A percentile compares a stretch with the other conserved stretches of the same genome.
phyloP scores from a whole-genome alignment of 2,888 invertebrate genomes.

The Ormyrus labotus region DNA sequence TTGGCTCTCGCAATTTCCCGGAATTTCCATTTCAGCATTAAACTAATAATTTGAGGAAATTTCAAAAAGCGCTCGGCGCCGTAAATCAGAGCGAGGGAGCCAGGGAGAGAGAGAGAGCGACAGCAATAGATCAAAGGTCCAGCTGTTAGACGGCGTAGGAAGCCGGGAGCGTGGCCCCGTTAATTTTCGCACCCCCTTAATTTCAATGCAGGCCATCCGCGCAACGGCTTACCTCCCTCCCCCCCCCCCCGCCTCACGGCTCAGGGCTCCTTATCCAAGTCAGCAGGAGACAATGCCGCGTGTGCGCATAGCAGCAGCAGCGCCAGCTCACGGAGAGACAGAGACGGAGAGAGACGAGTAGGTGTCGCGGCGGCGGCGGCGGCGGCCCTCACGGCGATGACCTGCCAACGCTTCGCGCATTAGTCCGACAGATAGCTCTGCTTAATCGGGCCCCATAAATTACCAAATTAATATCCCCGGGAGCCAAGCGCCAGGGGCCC shows the following conservation, averaged over 20 bases:
- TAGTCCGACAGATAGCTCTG: constrained; percentile 73
- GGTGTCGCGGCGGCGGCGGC: constrained; percentile 28
- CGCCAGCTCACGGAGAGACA: background rate
- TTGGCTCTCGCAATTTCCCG: too few relatives aligned
- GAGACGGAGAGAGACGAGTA: constrained; percentile 6
- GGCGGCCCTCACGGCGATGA: constrained; percentile 67
- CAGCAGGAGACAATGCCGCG: constrained; percentile 4
- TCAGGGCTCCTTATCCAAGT: background rate
- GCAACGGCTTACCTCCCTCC: constrained; percentile 35
- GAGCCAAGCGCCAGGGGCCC: constrained; percentile 68
- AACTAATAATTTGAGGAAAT: too few relatives aligned
- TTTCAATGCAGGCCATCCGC: constrained; percentile 47
- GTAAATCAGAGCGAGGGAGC: background rate
- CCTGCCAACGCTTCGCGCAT: constrained; percentile 74
- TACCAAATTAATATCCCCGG: constrained; percentile 75
- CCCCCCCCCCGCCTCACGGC: background rate
- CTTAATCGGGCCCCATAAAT: constrained; percentile 75
- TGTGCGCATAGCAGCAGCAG: background rate
- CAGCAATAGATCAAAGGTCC: background rate
- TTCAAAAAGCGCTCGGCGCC: too few relatives aligned
- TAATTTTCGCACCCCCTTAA: constrained; percentile 48
- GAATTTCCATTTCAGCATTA: too few relatives aligned
- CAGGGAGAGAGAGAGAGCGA: background rate
- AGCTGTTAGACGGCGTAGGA: too few relatives aligned
- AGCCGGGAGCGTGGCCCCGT: constrained; percentile 15